phyloP scores from a whole-genome alignment of 2,888 invertebrate species.

The Apotomis turbidana region DNA sequence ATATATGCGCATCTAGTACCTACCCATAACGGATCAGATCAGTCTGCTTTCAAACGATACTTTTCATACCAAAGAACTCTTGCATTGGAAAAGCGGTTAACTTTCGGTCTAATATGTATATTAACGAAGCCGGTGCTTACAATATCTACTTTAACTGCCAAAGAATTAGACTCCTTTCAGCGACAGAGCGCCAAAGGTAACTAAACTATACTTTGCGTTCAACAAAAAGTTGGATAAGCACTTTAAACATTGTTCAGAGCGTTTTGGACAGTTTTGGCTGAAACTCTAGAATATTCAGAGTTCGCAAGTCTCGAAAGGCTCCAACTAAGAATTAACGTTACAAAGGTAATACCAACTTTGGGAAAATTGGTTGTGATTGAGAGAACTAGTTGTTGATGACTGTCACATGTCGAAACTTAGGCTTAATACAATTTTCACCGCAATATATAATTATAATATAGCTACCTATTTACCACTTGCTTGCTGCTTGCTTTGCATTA shows the following conservation, averaged over 20 bases:
- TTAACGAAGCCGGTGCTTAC: neutral
- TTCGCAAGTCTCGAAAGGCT: neutral
- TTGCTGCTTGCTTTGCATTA: too few species aligned
- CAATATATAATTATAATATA: too few species aligned
- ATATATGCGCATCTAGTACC: too few species aligned
- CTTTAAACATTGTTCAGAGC: conserved; percentile 21
- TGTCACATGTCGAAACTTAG: conserved; percentile 10
- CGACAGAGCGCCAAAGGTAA: conserved; percentile 16
- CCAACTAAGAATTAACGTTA: conserved; percentile 18
- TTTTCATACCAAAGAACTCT: too few species aligned
- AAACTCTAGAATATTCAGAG: conserved; percentile 11
- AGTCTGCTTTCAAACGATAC: too few species aligned
- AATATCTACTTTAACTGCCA: conserved; percentile 2
- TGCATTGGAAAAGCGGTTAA: too few species aligned
- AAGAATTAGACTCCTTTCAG: conserved; percentile 12
- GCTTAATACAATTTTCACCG: neutral
- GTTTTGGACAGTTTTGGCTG: conserved; percentile 27
- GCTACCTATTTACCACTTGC: too few species aligned
- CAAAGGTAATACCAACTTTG: conserved; percentile 20
- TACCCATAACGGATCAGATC: too few species aligned
- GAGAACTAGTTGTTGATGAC: neutral
- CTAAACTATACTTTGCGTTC: conserved; percentile 26
- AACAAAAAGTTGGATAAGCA: conserved; percentile 32
- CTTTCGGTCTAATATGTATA: too few species aligned
- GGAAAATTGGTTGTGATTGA: neutral